A percentile compares a stretch with the other conserved stretches of the same genome.
phyloP scores from a whole-genome alignment of 2,888 invertebrate species.

The Clostera curtula region DNA sequence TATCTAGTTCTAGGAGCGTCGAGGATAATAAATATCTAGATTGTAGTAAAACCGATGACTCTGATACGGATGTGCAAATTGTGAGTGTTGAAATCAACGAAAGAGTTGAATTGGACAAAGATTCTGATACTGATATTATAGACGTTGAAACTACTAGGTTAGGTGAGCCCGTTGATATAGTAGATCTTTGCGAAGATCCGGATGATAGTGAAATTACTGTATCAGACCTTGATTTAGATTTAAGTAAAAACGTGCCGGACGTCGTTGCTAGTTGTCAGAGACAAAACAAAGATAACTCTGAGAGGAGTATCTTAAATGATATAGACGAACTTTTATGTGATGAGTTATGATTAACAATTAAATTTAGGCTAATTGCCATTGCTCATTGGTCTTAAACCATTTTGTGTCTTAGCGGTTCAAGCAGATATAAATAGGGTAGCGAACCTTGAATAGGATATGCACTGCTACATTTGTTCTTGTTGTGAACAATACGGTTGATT shows the following conservation, averaged over 20 bases:
- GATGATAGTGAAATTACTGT: slow-evolving; percentile 41
- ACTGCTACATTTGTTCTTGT: neutral
- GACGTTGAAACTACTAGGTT: slow-evolving; percentile 43
- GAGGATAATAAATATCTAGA: slow-evolving; percentile 24
- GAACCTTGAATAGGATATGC: neutral
- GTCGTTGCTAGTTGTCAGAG: slow-evolving; percentile 60
- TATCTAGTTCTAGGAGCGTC: slow-evolving; percentile 31
- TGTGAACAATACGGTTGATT: no score
- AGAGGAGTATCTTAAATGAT: slow-evolving; percentile 37
- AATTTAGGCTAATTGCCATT: slow-evolving; percentile 1
- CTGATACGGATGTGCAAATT: slow-evolving; percentile 61
- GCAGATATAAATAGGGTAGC: no score
- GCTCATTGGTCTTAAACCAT: no score
- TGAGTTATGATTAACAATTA: slow-evolving; percentile 41
- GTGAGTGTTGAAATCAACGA: slow-evolving; percentile 40
- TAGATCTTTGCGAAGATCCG: slow-evolving; percentile 53
- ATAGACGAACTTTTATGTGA: slow-evolving; percentile 46
- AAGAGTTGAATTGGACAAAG: slow-evolving; percentile 30
- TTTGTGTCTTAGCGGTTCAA: no score
- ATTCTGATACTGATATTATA: slow-evolving; percentile 44
- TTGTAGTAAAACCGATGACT: slow-evolving; percentile 40
- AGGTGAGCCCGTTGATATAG: slow-evolving; percentile 45
- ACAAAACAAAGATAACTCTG: slow-evolving; percentile 29
- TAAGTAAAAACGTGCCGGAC: slow-evolving; percentile 57
- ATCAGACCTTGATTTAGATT: slow-evolving; percentile 40